A percentile compares a stretch with the other conserved stretches of the same genome.
Evolutionary conservation across 2,113 vertebrate species (phyloP).

Genomic region (Taxidea taxus): DNA sequence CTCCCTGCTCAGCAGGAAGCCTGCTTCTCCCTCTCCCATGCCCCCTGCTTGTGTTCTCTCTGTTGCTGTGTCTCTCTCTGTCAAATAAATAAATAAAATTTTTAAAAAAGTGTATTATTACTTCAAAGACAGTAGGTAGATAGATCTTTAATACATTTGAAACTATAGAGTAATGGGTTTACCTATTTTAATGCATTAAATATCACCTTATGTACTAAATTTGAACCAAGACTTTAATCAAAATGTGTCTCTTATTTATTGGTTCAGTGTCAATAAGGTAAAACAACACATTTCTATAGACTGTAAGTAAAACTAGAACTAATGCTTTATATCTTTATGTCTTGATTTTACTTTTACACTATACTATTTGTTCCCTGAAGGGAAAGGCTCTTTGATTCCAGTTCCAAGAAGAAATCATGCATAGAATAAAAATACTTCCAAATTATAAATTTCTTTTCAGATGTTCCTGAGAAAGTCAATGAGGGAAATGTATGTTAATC

Average conservation of each 20-base stretch:
- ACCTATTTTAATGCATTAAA: not conserved
- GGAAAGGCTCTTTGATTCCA: not conserved
- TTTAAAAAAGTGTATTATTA: too few species aligned
- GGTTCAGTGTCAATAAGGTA: not conserved
- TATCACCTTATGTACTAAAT: not conserved
- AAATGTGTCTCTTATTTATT: not conserved
- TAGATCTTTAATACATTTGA: not conserved
- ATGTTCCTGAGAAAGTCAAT: not conserved
- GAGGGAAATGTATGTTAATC: conserved; percentile 33
- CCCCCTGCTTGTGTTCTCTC: too few species aligned
- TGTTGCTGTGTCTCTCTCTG: too few species aligned
- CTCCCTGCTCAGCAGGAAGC: too few species aligned
- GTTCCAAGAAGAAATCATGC: not conserved
- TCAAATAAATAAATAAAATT: too few species aligned
- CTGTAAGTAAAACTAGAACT: not conserved
- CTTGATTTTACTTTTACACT: conserved; percentile 9
- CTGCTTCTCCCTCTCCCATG: too few species aligned
- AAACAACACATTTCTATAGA: not conserved
- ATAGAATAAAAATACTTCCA: conserved; percentile 19
- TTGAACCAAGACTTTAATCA: not conserved
- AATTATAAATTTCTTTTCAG: conserved; percentile 17
- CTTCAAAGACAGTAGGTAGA: not conserved
- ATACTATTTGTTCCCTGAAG: not conserved
- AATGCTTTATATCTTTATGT: not conserved
- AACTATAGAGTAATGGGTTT: not conserved